Evolutionary conservation across 2,888 invertebrate species (phyloP).

Genomic region (Orgyia antiqua): DNA sequence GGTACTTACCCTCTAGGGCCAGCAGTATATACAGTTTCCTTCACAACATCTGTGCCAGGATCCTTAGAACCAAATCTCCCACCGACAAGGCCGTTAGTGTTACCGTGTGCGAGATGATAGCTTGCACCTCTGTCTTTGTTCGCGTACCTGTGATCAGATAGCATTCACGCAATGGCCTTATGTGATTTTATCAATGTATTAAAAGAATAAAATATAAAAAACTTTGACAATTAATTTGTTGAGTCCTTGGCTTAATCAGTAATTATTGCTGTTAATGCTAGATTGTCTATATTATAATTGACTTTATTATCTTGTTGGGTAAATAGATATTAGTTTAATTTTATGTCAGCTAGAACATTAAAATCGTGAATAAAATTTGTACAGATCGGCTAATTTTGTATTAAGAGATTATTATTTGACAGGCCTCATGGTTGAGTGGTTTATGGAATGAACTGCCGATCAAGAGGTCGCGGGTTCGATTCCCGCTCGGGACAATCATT

Average conservation of each 20-base stretch:
- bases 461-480: no score
- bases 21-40: slow-evolving; percentile 85
- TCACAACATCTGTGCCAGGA: slow-evolving; percentile 83
- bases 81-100: slow-evolving; percentile 81
- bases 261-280: background rate
- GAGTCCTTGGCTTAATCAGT: background rate
- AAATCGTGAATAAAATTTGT: no score
- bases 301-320: no score
- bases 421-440: no score
- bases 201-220: slow-evolving; percentile 8
- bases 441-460: no score
- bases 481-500: no score
- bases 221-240: slow-evolving; percentile 13
- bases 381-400: no score
- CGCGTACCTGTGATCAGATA: slow-evolving; percentile 61
- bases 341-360: no score
- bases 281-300: no score
- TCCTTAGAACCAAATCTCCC: slow-evolving; percentile 86
- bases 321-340: no score
- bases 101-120: slow-evolving; percentile 83
- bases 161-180: slow-evolving; percentile 19
- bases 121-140: slow-evolving; percentile 84
- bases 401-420: no score
- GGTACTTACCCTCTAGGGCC: slow-evolving; percentile 83
- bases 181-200: slow-evolving; percentile 10